These are phyloP conservation scores for Lepus oiostolus DNA, from an alignment of 2,797 vertebrate species.

Conservation along the genomic window DNA sequence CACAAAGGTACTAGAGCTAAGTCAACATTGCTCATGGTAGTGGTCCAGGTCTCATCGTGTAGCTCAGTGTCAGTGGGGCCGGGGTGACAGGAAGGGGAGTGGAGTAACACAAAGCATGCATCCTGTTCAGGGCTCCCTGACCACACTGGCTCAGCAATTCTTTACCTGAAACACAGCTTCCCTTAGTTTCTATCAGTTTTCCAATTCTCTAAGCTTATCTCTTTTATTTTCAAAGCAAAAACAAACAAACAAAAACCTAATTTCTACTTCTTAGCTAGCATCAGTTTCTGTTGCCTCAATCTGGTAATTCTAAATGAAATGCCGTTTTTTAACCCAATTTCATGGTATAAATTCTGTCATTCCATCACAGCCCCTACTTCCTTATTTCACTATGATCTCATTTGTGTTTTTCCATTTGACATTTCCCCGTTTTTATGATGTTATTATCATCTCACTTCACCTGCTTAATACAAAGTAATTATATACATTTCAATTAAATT, in stretches of 20 bases:
- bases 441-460: not conserved
- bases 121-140: not conserved
- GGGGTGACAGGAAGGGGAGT: too few species aligned
- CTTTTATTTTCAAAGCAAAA: not conserved
- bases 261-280: not conserved
- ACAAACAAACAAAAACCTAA: not conserved
- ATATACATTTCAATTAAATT: not conserved
- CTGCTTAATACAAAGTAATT: not conserved
- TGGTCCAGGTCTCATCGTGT: not conserved
- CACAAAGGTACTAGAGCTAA: not conserved
- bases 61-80: not conserved
- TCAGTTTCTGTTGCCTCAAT: not conserved
- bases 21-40: not conserved
- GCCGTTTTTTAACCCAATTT: not conserved
- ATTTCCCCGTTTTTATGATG: not conserved
- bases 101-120: not conserved
- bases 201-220: not conserved
- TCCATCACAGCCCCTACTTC: not conserved
- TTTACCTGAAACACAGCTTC: not conserved
- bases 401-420: not conserved
- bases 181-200: not conserved
- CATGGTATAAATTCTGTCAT: not conserved
- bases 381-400: not conserved
- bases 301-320: not conserved
- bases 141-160: too few species aligned